These are phyloP conservation scores for Halotydeus destructor DNA, from an alignment of 1,140 invertebrate species.

Conservation along the genomic window DNA sequence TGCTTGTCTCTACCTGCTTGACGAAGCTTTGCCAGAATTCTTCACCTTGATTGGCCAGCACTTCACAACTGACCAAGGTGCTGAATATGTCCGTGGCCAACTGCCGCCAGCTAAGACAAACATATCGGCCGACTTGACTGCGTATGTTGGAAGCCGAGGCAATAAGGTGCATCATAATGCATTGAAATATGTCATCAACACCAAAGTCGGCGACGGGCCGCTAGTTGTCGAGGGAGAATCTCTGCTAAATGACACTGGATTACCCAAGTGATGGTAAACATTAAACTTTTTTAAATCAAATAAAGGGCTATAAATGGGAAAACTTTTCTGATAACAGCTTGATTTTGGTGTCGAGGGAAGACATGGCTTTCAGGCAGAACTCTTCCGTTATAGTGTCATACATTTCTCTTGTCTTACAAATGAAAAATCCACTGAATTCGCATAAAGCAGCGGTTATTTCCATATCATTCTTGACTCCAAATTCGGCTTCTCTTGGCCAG, in stretches of 20 bases:
- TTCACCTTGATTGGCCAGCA: conserved; percentile 40
- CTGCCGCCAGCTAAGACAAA: neutral
- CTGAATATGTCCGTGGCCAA: conserved; percentile 20
- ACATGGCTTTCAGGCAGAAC: too few relatives aligned
- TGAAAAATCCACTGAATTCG: conserved; percentile 16
- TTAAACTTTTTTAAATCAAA: too few relatives aligned
- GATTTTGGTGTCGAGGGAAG: too few relatives aligned
- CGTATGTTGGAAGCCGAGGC: neutral
- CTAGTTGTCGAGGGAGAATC: too few relatives aligned
- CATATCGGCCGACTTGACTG: too few relatives aligned
- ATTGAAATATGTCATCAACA: conserved; percentile 64
- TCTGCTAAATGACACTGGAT: too few relatives aligned
- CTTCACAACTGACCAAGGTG: too few relatives aligned
- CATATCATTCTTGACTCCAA: conserved; percentile 12
- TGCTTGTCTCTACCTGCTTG: conserved; percentile 67
- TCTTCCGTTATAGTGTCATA: conserved; percentile 12
- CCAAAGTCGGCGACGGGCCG: conserved; percentile 49
- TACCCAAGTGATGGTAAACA: too few relatives aligned
- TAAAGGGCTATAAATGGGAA: too few relatives aligned
- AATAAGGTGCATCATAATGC: conserved; percentile 28
- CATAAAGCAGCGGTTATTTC: conserved; percentile 14
- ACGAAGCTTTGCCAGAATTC: conserved; percentile 46
- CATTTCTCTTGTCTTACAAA: conserved; percentile 12
- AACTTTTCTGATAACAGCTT: too few relatives aligned
- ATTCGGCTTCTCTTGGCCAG: conserved; percentile 13